Conservation (phyloP, 2,797 vertebrate genomes). For the Emys orbicularis region DNA sequence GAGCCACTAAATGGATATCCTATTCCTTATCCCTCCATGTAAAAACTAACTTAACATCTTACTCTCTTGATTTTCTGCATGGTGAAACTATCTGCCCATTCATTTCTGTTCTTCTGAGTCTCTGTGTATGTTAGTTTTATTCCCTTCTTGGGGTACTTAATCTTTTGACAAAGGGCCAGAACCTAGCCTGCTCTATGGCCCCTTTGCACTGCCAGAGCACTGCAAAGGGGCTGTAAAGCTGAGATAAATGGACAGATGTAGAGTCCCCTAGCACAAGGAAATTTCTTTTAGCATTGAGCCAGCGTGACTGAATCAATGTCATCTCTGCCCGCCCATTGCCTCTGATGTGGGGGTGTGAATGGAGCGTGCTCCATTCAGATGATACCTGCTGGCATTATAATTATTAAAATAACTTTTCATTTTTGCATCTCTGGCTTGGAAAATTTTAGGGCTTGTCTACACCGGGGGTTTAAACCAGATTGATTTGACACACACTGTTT, state of each 20-base stretch:
- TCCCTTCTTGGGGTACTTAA: background rate
- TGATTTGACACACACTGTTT: background rate
- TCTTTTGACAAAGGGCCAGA: fast-evolving
- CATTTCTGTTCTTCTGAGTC: background rate
- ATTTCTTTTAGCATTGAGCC: background rate
- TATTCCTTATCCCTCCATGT: background rate
- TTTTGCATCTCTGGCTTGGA: background rate
- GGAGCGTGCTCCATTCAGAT: background rate
- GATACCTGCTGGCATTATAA: background rate
- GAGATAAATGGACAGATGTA: background rate
- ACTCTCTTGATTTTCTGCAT: background rate
- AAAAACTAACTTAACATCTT: background rate
- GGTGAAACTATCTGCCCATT: fast-evolving
- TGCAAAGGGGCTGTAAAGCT: background rate
- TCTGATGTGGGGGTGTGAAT: background rate
- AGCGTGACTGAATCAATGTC: fast-evolving
- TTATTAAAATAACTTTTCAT: background rate
- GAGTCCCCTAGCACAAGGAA: background rate
- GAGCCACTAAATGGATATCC: background rate
- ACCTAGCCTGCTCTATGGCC: background rate
- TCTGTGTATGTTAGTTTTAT: background rate
- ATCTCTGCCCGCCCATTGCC: background rate
- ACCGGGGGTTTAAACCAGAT: background rate
- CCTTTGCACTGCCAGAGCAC: background rate
- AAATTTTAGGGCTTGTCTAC: background rate